Base-by-base conservation (phyloP, 2,113 vertebrate genomes). In the Cyrtonyx montezumae region DNA sequence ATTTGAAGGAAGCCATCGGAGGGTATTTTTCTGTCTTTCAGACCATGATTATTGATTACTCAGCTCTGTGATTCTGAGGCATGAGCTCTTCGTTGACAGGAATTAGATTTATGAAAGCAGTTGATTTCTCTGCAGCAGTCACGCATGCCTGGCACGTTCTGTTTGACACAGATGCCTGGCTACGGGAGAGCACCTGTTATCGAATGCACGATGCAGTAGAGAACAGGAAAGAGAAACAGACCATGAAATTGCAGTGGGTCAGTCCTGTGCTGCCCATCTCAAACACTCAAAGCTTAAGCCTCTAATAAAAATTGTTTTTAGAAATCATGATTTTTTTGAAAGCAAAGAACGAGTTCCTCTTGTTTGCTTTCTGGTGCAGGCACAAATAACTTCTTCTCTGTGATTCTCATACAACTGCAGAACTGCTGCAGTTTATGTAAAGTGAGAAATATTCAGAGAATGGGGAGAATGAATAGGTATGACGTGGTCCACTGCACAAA, bases 1-100 rank as follows among this genome's bases (percentile, higher is more conserved):
- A 63, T 87, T 84, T 74, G 84, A 87, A 85, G 89, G 69, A 88
- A 94, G 77, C 74, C 71, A 87, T 91, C 7, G 1, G 77, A 91
- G 91, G 66, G 11, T 34, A 67, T 88, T 88, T 81, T 66, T 88
- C 70, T 84, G 46, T 70, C 68, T 94, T 79, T 73, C 77, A 90
- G 84, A 62, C 63, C 51, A 10, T 68, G 59, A 10, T 75, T 87
- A 79, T 93, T 77, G 79, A 79, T 94, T 83, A 49, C 3, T 25
- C 48, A 55, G 70, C 18, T 22, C 83, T 93, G 42, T 77, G 55
- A 42, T 43, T 81, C 71, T 62, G 75, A 87, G 79, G 28, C 28
- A 36, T 0, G 1, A 69, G 7, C 37, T 63, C 21, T 84, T 91
- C 45, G 21, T 62, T 84, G 81, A 43, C 68, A 94, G 53, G 15